A percentile compares a stretch with the other conserved stretches of the same genome.
Evolutionary conservation across 2,797 vertebrate genomes (phyloP).

Genomic region (Sardinella longiceps): DNA sequence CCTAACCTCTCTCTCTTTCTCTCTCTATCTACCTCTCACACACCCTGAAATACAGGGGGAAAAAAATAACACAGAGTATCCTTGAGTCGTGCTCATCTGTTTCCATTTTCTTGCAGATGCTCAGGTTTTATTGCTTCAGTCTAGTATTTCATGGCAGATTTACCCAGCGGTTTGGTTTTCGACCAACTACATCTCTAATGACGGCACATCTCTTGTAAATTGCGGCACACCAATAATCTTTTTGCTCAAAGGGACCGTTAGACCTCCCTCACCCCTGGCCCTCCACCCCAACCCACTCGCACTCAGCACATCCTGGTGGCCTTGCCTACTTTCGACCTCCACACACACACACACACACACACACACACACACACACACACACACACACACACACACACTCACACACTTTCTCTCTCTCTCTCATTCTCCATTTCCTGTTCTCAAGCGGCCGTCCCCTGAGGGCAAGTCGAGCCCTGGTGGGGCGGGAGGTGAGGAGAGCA

Average conservation of each 20-base stretch:
- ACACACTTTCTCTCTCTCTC: no score
- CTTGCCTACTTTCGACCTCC: conserved; percentile 44
- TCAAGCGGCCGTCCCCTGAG: background rate
- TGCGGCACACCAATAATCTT: conserved; percentile 70
- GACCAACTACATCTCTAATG: conserved; percentile 70
- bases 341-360: conserved; percentile 29
- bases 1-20: conserved; percentile 36
- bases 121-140: conserved; percentile 79
- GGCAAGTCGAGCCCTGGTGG: background rate
- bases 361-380: background rate
- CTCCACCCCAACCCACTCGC: conserved; percentile 34
- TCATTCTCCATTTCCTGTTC: conserved; percentile 13
- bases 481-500: conserved; percentile 7
- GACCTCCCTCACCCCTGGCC: conserved; percentile 10
- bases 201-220: conserved; percentile 77
- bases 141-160: conserved; percentile 84
- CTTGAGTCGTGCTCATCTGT: conserved; percentile 77
- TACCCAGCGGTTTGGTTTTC: conserved; percentile 75
- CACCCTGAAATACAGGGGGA: conserved; percentile 55
- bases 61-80: conserved; percentile 66
- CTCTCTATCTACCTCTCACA: conserved; percentile 15
- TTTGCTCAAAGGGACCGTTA: conserved; percentile 53
- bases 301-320: conserved; percentile 47
- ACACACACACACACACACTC: no score
- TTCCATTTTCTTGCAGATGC: conserved; percentile 83